A percentile compares a stretch with the other conserved stretches of the same genome.
Evolutionary conservation across 1,140 invertebrate species (phyloP).

Genomic region (Arctopsyche grandis): DNA sequence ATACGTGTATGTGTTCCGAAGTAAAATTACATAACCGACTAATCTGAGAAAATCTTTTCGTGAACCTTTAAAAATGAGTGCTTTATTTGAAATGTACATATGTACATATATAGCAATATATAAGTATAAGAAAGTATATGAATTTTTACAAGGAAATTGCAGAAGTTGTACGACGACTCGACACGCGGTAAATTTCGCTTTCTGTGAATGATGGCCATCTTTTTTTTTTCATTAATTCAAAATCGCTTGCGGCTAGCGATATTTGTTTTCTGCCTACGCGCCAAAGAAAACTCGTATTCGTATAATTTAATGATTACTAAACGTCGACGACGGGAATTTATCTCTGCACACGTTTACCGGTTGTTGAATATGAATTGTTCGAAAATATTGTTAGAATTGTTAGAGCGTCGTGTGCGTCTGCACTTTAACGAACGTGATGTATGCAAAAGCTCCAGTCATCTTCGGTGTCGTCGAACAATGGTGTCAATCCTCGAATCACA

Average conservation of each 20-base stretch:
- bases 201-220: not conserved
- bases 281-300: slow-evolving; percentile 32
- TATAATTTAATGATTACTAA: slow-evolving; percentile 42
- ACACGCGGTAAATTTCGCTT: not conserved
- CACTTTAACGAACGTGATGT: not conserved
- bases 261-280: slow-evolving; percentile 42
- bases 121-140: too few relatives aligned
- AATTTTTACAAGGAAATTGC: too few relatives aligned
- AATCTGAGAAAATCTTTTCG: too few relatives aligned
- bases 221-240: slow-evolving; percentile 36
- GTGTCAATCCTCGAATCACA: not conserved
- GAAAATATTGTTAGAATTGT: slow-evolving; percentile 13
- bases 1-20: not conserved
- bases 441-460: slow-evolving; percentile 2
- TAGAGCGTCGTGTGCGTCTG: not conserved
- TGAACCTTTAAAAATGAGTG: too few relatives aligned
- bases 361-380: slow-evolving; percentile 6
- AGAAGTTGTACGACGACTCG: too few relatives aligned
- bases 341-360: slow-evolving; percentile 8
- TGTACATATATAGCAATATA: too few relatives aligned
- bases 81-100: too few relatives aligned
- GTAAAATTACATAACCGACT: too few relatives aligned
- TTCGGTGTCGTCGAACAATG: too few relatives aligned
- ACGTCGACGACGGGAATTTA: slow-evolving; percentile 33
- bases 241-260: slow-evolving; percentile 28